A percentile compares a stretch with the other conserved stretches of the same genome.
These are phyloP conservation scores for Volucella inanis DNA, from an alignment of 2,888 invertebrate species.

Conservation along the genomic window DNA sequence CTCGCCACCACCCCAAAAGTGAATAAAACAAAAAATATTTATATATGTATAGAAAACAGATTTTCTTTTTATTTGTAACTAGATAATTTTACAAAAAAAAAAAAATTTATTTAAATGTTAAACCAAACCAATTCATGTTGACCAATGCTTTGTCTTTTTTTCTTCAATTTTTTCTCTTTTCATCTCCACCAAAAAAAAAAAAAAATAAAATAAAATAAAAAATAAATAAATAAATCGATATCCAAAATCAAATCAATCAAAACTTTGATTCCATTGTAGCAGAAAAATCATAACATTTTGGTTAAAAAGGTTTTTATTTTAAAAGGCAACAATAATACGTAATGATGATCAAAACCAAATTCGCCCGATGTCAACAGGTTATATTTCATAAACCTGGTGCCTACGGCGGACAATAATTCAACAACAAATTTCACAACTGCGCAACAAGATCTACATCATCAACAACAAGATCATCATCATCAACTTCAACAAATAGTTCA, in stretches of 20 bases:
- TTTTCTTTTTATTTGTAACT: slow-evolving; percentile 27
- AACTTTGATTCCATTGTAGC: slow-evolving; percentile 77
- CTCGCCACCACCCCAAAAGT: slow-evolving; percentile 6
- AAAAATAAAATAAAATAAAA: slow-evolving; percentile 19
- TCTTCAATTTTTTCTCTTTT: slow-evolving; percentile 73
- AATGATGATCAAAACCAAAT: slow-evolving; percentile 83
- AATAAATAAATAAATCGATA: slow-evolving; percentile 34
- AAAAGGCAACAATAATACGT: slow-evolving; percentile 83
- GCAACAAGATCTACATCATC: slow-evolving; percentile 64
- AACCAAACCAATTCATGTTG: slow-evolving; percentile 68
- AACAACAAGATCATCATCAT: slow-evolving; percentile 76
- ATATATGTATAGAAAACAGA: slow-evolving; percentile 30
- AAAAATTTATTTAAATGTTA: slow-evolving; percentile 49
- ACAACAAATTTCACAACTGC: slow-evolving; percentile 76
- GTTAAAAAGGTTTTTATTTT: slow-evolving; percentile 84
- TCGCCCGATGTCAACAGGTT: slow-evolving; percentile 76
- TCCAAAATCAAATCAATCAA: slow-evolving; percentile 18
- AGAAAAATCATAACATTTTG: slow-evolving; percentile 83
- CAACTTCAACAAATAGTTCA: slow-evolving; percentile 44
- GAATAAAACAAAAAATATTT: slow-evolving; percentile 51
- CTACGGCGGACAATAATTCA: slow-evolving; percentile 62
- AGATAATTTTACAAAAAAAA: slow-evolving; percentile 14
- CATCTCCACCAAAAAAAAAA: slow-evolving; percentile 60
- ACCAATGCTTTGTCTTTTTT: slow-evolving; percentile 71
- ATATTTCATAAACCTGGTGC: slow-evolving; percentile 74